phyloP scores from a whole-genome alignment of 1,140 invertebrate species.

The Drosophila ananassae region DNA sequence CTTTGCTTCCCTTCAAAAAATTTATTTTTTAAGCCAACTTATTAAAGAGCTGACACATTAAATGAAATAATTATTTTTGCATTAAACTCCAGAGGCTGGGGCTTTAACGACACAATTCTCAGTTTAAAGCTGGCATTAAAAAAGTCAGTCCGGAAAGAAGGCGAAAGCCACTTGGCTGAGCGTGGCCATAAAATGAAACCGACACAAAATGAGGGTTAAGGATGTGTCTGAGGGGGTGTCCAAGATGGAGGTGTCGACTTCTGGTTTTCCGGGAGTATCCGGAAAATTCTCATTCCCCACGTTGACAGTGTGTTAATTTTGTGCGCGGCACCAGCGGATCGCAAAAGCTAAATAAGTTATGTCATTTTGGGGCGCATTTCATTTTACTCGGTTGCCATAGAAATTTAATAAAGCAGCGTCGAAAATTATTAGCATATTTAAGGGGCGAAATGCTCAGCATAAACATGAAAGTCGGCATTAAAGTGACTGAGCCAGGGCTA shows the following conservation, averaged over 20 bases:
- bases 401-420: conserved; percentile 76
- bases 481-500: conserved; percentile 14
- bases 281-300: conserved; percentile 1
- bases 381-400: conserved; percentile 70
- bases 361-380: conserved; percentile 64
- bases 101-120: conserved; percentile 59
- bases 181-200: conserved; percentile 50
- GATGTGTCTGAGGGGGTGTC: conserved; percentile 2
- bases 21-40: conserved; percentile 14
- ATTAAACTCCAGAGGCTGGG: conserved; percentile 52
- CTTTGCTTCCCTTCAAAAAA: not conserved
- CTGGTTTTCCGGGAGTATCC: conserved; percentile 25
- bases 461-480: conserved; percentile 48
- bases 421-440: conserved; percentile 79
- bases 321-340: conserved; percentile 46
- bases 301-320: conserved; percentile 60
- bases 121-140: conserved; percentile 67
- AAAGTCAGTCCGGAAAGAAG: conserved; percentile 17
- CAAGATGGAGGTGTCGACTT: conserved; percentile 15
- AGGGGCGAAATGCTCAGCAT: conserved; percentile 38
- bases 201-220: conserved; percentile 2
- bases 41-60: conserved; percentile 25
- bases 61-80: conserved; percentile 61
- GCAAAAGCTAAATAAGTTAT: conserved; percentile 73
- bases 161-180: conserved; percentile 40